Evolutionary conservation across 2,888 invertebrate species (phyloP).

Genomic region (Dolichopus griseipennis): DNA sequence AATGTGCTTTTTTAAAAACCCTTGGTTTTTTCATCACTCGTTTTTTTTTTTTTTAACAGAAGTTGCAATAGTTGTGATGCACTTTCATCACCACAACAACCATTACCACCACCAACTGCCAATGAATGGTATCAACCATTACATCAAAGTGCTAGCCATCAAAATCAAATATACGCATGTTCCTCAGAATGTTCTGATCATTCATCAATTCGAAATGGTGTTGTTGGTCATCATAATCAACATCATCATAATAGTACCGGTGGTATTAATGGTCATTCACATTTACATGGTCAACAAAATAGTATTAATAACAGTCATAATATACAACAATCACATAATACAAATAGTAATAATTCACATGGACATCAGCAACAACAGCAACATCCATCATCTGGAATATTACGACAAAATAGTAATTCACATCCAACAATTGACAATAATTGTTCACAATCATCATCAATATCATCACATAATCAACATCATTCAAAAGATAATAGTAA

Average conservation of each 20-base stretch:
- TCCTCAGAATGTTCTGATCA: constrained; percentile 45
- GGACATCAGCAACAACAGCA: constrained; percentile 12
- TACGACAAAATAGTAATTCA: constrained; percentile 4
- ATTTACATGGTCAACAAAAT: constrained; percentile 21
- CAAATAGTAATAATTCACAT: constrained; percentile 11
- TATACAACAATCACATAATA: constrained; percentile 15
- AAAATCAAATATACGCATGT: constrained; percentile 41
- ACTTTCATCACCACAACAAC: constrained; percentile 39
- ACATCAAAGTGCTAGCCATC: constrained; percentile 34
- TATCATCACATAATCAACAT: constrained; percentile 20
- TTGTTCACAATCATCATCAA: not conserved
- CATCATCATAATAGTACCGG: constrained; percentile 20
- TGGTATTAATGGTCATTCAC: constrained; percentile 14
- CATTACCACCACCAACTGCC: constrained; percentile 30
- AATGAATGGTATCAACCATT: constrained; percentile 42
- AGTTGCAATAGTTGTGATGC: constrained; percentile 43
- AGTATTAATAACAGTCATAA: constrained; percentile 23
- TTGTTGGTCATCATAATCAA: constrained; percentile 33
- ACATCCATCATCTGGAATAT: not conserved
- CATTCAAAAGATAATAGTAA: constrained; percentile 27
- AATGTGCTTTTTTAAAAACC: too few species aligned
- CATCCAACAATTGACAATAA: not conserved
- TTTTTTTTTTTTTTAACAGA: constrained; percentile 22
- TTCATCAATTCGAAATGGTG: constrained; percentile 27
- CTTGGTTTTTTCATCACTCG: too few species aligned